Evolutionary conservation across 2,113 vertebrate genomes (phyloP).

Genomic region (Nipponia nippon): DNA sequence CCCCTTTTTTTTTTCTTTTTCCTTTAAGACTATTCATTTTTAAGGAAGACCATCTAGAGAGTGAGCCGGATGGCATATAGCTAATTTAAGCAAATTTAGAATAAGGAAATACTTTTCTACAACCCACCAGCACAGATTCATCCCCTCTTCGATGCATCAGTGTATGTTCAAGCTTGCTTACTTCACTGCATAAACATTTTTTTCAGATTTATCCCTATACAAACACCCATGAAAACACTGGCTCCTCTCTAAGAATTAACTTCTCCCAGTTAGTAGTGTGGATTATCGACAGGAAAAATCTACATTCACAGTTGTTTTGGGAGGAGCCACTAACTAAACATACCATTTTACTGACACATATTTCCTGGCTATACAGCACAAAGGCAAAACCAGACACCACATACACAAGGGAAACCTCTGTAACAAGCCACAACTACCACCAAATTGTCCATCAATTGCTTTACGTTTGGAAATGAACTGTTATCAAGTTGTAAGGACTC

Average conservation of each 20-base stretch:
- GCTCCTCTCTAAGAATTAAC: not conserved
- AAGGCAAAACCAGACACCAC: not conserved
- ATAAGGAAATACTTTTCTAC: not conserved
- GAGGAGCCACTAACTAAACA: not conserved
- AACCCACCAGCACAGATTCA: not conserved
- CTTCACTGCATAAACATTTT: not conserved
- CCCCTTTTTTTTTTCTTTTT: not conserved
- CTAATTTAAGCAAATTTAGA: not conserved
- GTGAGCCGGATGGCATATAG: not conserved
- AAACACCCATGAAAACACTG: not conserved
- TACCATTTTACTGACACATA: not conserved
- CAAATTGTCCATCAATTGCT: not conserved
- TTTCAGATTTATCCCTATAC: not conserved
- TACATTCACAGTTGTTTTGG: not conserved
- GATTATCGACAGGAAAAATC: not conserved
- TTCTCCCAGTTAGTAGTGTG: not conserved
- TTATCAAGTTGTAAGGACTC: not conserved
- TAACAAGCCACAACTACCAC: not conserved
- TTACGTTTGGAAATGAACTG: not conserved
- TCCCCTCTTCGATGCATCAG: not conserved
- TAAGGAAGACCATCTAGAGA: not conserved
- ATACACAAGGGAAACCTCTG: not conserved
- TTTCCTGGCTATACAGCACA: not conserved
- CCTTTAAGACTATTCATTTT: not conserved
- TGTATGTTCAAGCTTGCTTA: not conserved